Base-by-base conservation (phyloP, 2,113 vertebrate genomes). In the Sphyrna mokarran region DNA sequence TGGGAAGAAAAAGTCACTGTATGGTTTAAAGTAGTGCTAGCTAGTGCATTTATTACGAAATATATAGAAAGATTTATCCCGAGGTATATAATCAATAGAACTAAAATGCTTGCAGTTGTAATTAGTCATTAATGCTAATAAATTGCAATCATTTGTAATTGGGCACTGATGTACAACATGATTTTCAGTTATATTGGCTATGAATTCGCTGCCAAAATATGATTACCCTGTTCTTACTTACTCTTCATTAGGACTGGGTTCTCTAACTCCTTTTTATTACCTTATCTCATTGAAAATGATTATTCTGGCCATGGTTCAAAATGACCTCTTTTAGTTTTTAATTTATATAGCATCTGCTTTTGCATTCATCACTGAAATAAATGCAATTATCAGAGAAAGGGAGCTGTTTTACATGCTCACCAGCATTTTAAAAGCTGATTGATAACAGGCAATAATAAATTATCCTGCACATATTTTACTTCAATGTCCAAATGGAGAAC, bases 281-380 rank as follows among this genome's bases (percentile, higher is more conserved):
- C 68, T 68, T 70, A 70, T 40, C 93, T 94, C 93, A 94, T 94
- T 94, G 93, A 94, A 94, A 94, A 69, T 94, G 93, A 94, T 94
- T 94, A 43, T 70, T 6, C 68, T 94, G 66, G 93, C 93, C 37
- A 70, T 70, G 66, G 93, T 70, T 94, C 37, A 94, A 94, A 70
- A 70, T 70, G 70, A 70, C 22, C 93, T 70, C 93, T 70, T 68
- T 94, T 37, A 69, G 66, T 37, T 70, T 72, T 94, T 66, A 94
- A 94, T 68, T 94, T 70, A 48, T 16, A 70, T 43, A 94, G 68
- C 66, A 94, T 94, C 93, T 70, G 93, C 93, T 70, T 94, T 23
- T 69, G 68, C 69, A 94, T 48, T 70, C 93, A 94, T 72, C 93
- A 29, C 66, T 70, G 43, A 48, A 94, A 43, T 68, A 94, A 43